Percentiles rank a stretch among this genome's conserved stretches.
Conservation (phyloP, 2,888 invertebrate genomes). For the Cataglyphis rosenhaueri region DNA sequence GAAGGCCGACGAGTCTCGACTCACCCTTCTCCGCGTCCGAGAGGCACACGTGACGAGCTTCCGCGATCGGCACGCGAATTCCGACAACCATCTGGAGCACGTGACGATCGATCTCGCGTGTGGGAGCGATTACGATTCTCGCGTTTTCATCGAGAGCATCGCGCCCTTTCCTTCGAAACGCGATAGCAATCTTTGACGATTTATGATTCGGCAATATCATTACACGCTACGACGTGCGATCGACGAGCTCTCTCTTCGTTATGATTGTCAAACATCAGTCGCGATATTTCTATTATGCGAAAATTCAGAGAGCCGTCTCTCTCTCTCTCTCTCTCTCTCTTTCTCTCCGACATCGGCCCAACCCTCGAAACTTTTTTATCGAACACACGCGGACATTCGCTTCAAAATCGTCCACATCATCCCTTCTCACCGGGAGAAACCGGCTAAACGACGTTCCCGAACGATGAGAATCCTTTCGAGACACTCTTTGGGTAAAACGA, state of each 20-base stretch:
- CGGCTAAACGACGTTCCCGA: background rate
- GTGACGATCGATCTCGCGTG: constrained; percentile 47
- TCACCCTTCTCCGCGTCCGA: constrained; percentile 5
- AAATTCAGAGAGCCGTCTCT: background rate
- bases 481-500: background rate
- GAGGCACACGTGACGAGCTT: constrained; percentile 50
- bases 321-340: background rate
- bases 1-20: background rate
- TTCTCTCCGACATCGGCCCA: constrained; percentile 16
- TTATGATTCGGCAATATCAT: background rate
- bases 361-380: constrained; percentile 6
- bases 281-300: background rate
- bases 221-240: constrained; percentile 56
- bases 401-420: background rate
- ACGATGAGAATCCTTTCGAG: constrained; percentile 5
- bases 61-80: constrained; percentile 48
- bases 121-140: constrained; percentile 30
- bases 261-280: background rate
- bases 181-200: background rate
- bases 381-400: constrained; percentile 3
- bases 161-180: background rate
- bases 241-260: constrained; percentile 60
- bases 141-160: constrained; percentile 12
- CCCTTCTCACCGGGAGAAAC: constrained; percentile 11
- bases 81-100: constrained; percentile 37